These are phyloP conservation scores for Halisarca cf. caerulea DNA, from an alignment of 37 sponge, comb jelly and placozoan genomes.

Conservation along the genomic window DNA sequence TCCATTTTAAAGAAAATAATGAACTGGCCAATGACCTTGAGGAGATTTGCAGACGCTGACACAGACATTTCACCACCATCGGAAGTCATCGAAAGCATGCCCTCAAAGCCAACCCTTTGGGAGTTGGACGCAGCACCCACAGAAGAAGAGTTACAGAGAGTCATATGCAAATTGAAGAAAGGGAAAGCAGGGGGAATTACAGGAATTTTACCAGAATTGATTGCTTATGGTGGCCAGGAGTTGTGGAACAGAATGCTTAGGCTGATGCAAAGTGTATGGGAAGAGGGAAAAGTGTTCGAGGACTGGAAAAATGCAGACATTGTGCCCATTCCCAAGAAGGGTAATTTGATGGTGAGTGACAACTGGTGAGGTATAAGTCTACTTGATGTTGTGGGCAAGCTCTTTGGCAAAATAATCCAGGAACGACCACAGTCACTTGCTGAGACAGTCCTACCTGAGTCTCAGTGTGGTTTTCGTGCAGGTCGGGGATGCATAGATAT, in stretches of 20 bases:
- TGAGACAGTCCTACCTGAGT: conserved; percentile 35
- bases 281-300: neutral
- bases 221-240: conserved; percentile 29
- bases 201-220: too few species aligned
- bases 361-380: too few species aligned
- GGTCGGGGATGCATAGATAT: conserved; percentile 40
- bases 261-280: conserved; percentile 10
- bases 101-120: too few species aligned
- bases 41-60: too few species aligned
- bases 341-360: neutral
- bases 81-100: too few species aligned
- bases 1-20: too few species aligned
- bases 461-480: conserved; percentile 54
- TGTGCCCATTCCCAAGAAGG: conserved; percentile 14
- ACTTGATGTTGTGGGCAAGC: conserved; percentile 36
- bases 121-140: too few species aligned
- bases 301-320: conserved; percentile 24
- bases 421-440: conserved; percentile 26
- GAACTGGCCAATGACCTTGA: too few species aligned
- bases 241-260: conserved; percentile 24
- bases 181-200: conserved; percentile 41
- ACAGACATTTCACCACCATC: too few species aligned
- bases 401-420: conserved; percentile 46
- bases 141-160: too few species aligned
- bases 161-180: conserved; percentile 44